A percentile compares a stretch with the other conserved stretches of the same genome.
Evolutionary conservation across 2,797 vertebrate species (phyloP).

Genomic region (Hyperoplus immaculatus): DNA sequence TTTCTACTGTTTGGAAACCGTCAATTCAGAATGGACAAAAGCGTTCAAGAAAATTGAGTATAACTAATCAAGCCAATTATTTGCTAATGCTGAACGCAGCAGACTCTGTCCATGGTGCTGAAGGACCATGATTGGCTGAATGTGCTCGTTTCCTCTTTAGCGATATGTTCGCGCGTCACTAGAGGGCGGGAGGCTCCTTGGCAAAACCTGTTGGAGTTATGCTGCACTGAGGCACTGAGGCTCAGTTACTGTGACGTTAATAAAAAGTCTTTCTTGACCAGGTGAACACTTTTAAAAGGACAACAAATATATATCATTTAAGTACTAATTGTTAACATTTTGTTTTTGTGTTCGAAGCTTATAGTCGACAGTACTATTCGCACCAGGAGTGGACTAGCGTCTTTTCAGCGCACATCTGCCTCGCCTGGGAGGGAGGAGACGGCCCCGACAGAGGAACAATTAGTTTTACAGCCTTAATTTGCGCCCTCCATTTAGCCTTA

Average conservation of each 20-base stretch:
- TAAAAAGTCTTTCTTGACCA: not conserved
- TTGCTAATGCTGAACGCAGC: not conserved
- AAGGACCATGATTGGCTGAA: constrained; percentile 38
- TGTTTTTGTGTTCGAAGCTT: not conserved
- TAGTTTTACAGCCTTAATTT: constrained; percentile 72
- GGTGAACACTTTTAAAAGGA: not conserved
- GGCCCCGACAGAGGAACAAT: constrained; percentile 54
- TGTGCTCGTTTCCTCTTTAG: rapidly evolving
- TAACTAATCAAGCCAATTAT: too few species aligned
- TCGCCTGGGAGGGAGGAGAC: constrained; percentile 9
- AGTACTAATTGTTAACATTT: not conserved
- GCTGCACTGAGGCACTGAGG: not conserved
- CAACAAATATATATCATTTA: not conserved
- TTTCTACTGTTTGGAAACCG: too few species aligned
- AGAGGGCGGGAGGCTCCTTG: constrained; percentile 63
- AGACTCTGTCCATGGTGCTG: constrained; percentile 81
- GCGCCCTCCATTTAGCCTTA: constrained; percentile 39
- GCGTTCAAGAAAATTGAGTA: too few species aligned
- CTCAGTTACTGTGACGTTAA: rapidly evolving
- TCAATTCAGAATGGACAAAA: too few species aligned
- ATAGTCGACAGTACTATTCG: not conserved
- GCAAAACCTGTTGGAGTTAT: not conserved
- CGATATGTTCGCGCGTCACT: constrained; percentile 24
- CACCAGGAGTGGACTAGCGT: constrained; percentile 2
- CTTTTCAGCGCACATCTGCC: constrained; percentile 61